phyloP scores from a whole-genome alignment of 2,888 invertebrate genomes.

The Stratiomys singularior region DNA sequence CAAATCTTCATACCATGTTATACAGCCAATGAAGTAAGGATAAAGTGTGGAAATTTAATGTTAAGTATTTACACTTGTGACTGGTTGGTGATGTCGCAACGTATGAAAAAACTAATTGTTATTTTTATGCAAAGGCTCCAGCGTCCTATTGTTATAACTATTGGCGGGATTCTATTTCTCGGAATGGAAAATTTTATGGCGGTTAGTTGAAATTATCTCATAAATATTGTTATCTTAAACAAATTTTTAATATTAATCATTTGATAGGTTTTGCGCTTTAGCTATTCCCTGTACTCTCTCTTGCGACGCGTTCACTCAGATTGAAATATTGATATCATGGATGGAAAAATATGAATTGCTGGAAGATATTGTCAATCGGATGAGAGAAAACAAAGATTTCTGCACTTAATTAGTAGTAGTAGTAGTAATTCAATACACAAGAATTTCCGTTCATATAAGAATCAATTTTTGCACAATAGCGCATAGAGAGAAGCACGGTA shows the following conservation, averaged over 20 bases:
- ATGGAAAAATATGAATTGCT: too few species aligned
- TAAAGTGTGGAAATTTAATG: constrained; percentile 12
- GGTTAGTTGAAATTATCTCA: constrained; percentile 23
- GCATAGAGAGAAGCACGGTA: too few species aligned
- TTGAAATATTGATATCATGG: too few species aligned
- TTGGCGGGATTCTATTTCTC: constrained; percentile 25
- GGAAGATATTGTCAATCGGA: too few species aligned
- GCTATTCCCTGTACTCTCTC: constrained; percentile 28
- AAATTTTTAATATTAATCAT: not conserved
- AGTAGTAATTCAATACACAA: too few species aligned
- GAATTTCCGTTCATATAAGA: too few species aligned
- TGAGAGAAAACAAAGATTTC: too few species aligned
- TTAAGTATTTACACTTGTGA: constrained; percentile 25
- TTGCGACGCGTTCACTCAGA: constrained; percentile 8
- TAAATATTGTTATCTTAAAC: not conserved
- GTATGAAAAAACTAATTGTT: constrained; percentile 30
- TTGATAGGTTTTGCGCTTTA: constrained; percentile 22
- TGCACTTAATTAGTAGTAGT: too few species aligned
- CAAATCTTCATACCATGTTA: constrained; percentile 45
- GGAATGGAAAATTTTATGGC: constrained; percentile 44
- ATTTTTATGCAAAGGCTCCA: constrained; percentile 36
- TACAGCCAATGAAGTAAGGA: constrained; percentile 25
- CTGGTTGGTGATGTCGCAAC: constrained; percentile 5
- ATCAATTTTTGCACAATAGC: too few species aligned
- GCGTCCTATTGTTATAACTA: constrained; percentile 22